These are phyloP conservation scores for Acanthosepion lycidas DNA, from an alignment of 2,888 invertebrate genomes.

Conservation along the genomic window DNA sequence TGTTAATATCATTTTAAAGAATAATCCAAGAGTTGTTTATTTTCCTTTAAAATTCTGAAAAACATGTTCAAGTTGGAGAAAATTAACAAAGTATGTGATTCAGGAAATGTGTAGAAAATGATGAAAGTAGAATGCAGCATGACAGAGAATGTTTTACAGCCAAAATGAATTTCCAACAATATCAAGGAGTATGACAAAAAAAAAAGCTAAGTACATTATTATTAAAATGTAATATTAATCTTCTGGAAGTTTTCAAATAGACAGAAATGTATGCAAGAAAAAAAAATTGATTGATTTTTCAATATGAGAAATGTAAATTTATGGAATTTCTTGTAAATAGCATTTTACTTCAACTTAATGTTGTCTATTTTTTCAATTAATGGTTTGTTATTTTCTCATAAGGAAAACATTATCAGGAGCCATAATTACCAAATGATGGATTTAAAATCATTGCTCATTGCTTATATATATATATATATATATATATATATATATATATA, in stretches of 20 bases:
- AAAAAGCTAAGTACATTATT: background rate
- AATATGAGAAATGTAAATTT: conserved; percentile 33
- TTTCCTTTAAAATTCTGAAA: background rate
- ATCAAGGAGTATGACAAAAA: background rate
- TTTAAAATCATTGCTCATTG: background rate
- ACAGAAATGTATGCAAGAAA: background rate
- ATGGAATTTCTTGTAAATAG: conserved; percentile 9
- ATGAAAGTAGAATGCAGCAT: background rate
- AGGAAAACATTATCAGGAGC: conserved; percentile 1
- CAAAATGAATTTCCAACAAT: background rate
- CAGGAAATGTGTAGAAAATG: background rate
- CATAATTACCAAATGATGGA: conserved; percentile 22
- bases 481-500: background rate
- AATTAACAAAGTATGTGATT: background rate
- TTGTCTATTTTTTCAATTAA: conserved; percentile 21
- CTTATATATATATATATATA: background rate
- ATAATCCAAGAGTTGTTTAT: background rate
- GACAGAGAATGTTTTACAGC: background rate
- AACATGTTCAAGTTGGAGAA: background rate
- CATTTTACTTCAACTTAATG: conserved; percentile 8
- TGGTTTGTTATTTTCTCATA: conserved; percentile 9
- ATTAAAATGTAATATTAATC: background rate
- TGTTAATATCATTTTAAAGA: background rate
- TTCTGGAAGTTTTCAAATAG: background rate
- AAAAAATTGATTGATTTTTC: background rate